phyloP scores from a whole-genome alignment of 2,888 invertebrate species.

The Glomeris marginata region DNA sequence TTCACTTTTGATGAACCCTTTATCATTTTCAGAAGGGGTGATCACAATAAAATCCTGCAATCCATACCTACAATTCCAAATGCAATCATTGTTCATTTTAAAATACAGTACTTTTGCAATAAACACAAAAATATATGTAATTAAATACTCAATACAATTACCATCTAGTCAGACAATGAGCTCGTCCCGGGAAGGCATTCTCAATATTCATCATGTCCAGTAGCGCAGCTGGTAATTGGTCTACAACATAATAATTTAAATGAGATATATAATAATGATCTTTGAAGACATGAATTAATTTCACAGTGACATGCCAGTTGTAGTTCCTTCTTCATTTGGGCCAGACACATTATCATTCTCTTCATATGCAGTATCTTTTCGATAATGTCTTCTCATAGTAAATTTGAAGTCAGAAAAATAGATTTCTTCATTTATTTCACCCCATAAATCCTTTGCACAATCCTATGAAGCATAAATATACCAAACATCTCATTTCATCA shows the following conservation, averaged over 20 bases:
- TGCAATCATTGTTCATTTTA: too few species aligned
- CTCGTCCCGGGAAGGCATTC: conserved; percentile 45
- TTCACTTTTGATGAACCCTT: conserved; percentile 27
- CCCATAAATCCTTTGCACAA: conserved; percentile 25
- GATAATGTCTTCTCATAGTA: not conserved
- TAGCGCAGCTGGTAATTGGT: conserved; percentile 32
- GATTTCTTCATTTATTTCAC: conserved; percentile 26
- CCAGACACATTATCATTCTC: too few species aligned
- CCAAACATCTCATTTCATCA: too few species aligned
- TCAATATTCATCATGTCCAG: conserved; percentile 38
- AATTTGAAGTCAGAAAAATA: conserved; percentile 27
- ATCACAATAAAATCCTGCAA: conserved; percentile 67
- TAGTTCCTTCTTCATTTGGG: too few species aligned
- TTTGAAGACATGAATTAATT: too few species aligned
- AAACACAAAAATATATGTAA: not conserved
- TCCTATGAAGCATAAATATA: too few species aligned
- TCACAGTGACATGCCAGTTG: conserved; percentile 28
- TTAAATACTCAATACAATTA: conserved; percentile 17
- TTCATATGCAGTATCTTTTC: not conserved
- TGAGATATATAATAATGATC: too few species aligned
- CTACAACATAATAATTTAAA: conserved; percentile 12
- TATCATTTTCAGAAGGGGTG: conserved; percentile 42
- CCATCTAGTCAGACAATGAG: conserved; percentile 33
- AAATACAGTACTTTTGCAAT: not conserved
- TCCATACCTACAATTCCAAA: conserved; percentile 49